Percentiles rank a stretch among this genome's conserved stretches.
Evolutionary conservation across 2,113 vertebrate genomes (phyloP).

Genomic region (Oryzias melastigma): DNA sequence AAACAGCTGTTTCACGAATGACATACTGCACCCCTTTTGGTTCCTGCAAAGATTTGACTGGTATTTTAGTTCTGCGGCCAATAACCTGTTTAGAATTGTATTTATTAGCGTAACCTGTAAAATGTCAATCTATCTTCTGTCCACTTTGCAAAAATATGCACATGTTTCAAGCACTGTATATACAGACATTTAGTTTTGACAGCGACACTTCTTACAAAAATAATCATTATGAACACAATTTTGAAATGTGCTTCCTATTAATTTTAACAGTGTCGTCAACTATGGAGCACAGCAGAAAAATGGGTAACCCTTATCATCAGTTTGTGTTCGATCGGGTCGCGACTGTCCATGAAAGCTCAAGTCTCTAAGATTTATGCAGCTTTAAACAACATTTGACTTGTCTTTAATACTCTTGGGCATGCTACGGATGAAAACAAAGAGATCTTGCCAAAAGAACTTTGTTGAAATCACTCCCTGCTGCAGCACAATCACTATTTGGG

Average conservation of each 20-base stretch:
- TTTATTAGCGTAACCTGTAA: neutral
- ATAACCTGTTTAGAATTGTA: neutral
- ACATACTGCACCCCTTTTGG: conserved; percentile 4
- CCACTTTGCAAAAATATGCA: neutral
- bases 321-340: conserved; percentile 37
- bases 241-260: too few species aligned
- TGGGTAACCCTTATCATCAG: conserved; percentile 25
- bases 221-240: conserved; percentile 9
- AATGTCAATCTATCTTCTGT: neutral
- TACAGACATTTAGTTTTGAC: conserved; percentile 3
- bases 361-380: conserved; percentile 48
- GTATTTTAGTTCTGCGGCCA: conserved; percentile 10
- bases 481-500: conserved; percentile 22
- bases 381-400: conserved; percentile 35
- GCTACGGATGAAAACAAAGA: conserved; percentile 36
- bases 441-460: conserved; percentile 30
- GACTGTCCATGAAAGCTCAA: conserved; percentile 45
- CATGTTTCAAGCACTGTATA: neutral
- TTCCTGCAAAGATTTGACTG: conserved; percentile 18
- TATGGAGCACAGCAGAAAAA: conserved; percentile 40
- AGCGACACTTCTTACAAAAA: neutral
- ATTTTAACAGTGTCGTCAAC: conserved; percentile 24
- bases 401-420: conserved; percentile 41
- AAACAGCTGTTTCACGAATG: conserved; percentile 39
- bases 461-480: conserved; percentile 56